phyloP scores from a whole-genome alignment of 2,888 invertebrate genomes.

The Phengaris alcon region DNA sequence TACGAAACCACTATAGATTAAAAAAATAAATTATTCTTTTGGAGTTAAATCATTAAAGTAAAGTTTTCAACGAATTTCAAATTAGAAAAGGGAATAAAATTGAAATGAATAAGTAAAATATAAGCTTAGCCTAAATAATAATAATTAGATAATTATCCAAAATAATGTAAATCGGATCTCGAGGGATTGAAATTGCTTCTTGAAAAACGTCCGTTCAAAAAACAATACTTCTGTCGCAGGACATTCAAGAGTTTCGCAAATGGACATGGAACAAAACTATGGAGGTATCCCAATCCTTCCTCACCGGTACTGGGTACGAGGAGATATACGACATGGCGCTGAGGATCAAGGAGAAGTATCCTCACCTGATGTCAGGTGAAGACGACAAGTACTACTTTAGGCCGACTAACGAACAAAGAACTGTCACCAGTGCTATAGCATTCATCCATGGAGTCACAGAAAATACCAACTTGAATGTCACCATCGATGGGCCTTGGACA shows the following conservation, averaged over 20 bases:
- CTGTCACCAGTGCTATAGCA: slow-evolving; percentile 79
- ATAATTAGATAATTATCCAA: too few relatives aligned
- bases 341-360: slow-evolving; percentile 55
- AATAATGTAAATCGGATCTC: too few relatives aligned
- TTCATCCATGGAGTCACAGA: slow-evolving; percentile 78
- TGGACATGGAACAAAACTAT: slow-evolving; percentile 84
- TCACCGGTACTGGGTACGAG: slow-evolving; percentile 80
- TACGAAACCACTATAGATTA: too few relatives aligned
- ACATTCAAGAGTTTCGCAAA: slow-evolving; percentile 81
- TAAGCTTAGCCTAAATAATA: too few relatives aligned
- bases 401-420: slow-evolving; percentile 79
- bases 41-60: too few relatives aligned
- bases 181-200: neutral
- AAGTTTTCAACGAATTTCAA: too few relatives aligned
- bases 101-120: too few relatives aligned
- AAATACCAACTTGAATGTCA: slow-evolving; percentile 47
- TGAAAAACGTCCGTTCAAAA: neutral
- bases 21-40: too few relatives aligned
- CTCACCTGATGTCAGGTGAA: slow-evolving; percentile 66
- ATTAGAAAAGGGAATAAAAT: too few relatives aligned
- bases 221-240: slow-evolving; percentile 54
- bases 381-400: slow-evolving; percentile 78
- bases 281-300: slow-evolving; percentile 71
- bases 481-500: slow-evolving; percentile 47
- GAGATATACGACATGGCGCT: slow-evolving; percentile 82